Evolutionary conservation across 1,140 invertebrate species (phyloP), one percentile per base, ranked within the genome.

Genomic region (Drosophila trapezifrons): DNA sequence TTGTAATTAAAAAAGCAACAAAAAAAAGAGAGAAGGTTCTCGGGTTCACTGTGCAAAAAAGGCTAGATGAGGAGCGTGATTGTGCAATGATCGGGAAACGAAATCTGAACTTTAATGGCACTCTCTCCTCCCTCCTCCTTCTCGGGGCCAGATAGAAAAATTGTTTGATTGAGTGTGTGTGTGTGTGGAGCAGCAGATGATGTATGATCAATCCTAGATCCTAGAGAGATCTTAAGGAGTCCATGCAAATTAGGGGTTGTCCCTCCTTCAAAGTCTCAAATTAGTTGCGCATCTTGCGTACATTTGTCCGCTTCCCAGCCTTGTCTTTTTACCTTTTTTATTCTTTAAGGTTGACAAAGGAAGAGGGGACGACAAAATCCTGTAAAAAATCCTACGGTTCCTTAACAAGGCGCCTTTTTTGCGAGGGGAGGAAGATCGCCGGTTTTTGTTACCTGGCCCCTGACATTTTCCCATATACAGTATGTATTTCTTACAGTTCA

Each of bases 21-120:
- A 55, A 62, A 67, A 63, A 64, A 63, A 65, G 51, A 67, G 18
- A 57, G 46, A 32, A 29, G 67, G 42, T 79, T 73, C 7, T 52
- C 45, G 65, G 75, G 83, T 87, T 86, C 76, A 86, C 32, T 87
- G 76, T 73, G 67, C 71, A 87, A 76, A 71, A 51, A 76, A 78
- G 83, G 83, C 79, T 76, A 83, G 72, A 79, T 83, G 67, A 79
- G 79, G 63, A 86, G 83, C 84, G 83, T 86, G 83, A 87, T 86
- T 87, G 57, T 46, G 58, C 63, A 80, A 84, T 73, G 64, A 76
- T 63, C 57, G 46, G 57, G 18, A 55, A 67, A 38, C 40, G 40
- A 60, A 60, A 22, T 72, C 51, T 72, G 69, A 72, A 72, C 69
- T 69, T 54, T 67, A 46, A 73, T 80, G 49, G 45, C 43, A 64